Percentiles rank a stretch among this genome's conserved stretches.
Conservation (phyloP, 2,113 vertebrate genomes). For the Chascanopsetta lugubris region DNA sequence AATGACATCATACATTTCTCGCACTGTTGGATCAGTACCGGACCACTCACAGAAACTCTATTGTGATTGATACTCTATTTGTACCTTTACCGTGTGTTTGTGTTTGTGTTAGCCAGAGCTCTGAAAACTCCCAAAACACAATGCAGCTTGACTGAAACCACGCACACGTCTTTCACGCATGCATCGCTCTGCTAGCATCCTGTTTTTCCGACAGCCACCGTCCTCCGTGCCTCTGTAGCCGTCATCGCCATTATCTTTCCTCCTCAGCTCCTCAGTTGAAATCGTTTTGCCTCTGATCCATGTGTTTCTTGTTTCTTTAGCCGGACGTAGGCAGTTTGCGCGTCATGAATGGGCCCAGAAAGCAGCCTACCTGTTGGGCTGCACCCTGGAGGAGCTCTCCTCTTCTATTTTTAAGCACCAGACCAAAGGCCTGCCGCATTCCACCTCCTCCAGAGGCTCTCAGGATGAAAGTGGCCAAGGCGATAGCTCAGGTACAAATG, state of each 20-base stretch:
- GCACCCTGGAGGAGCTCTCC: constrained; percentile 92
- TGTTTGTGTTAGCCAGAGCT: background rate
- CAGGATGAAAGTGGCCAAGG: constrained; percentile 82
- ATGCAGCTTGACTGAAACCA: background rate
- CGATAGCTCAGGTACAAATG: constrained; percentile 78
- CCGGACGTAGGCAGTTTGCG: constrained; percentile 91
- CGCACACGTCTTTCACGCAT: background rate
- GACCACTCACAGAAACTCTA: too few species aligned
- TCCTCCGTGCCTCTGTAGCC: background rate
- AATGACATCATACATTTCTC: too few species aligned
- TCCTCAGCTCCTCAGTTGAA: background rate
- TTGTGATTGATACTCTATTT: background rate
- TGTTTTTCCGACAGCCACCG: background rate
- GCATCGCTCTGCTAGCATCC: background rate
- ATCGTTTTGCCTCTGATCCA: background rate
- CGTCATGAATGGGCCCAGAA: constrained; percentile 98
- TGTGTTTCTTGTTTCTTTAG: constrained; percentile 55
- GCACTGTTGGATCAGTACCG: too few species aligned
- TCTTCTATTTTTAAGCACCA: constrained; percentile 95
- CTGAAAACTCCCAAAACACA: background rate
- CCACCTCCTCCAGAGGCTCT: constrained; percentile 93
- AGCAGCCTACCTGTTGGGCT: constrained; percentile 92
- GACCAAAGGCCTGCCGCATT: constrained; percentile 88
- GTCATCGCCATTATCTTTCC: background rate
- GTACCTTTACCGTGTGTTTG: background rate